Evolutionary conservation across 2,113 vertebrate species (phyloP), one percentile per base, ranked within the genome.

Genomic region (Trochalopteron elliotii): DNA sequence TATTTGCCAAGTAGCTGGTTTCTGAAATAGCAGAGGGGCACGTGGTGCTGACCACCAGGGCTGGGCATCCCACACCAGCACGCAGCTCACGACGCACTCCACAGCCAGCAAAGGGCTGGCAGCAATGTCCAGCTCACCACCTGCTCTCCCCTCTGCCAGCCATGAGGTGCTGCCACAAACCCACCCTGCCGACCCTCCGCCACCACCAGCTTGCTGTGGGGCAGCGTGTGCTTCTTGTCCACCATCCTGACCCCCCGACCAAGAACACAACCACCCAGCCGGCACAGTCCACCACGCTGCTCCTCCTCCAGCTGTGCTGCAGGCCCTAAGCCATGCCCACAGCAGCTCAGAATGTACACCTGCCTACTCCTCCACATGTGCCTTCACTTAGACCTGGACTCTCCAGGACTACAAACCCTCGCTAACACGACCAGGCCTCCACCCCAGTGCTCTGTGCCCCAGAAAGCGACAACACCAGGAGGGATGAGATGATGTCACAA

Each of bases 221-320:
- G 21, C 68, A 53, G 8, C 0, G 1, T 7, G 3, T 15, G 1
- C 33, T 37, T 9, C 53, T 13, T 31, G 15, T 21, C 28, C 44
- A 19, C 40, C 5, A 1, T 2, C 39, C 37, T 7, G 7, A 6
- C 30, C 35, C 61, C 53, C 9, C 4, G 18, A n/a, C 42, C 70
- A 39, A 0, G 2, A 44, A 52, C 0, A 0, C 19, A 14, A 8
- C 27, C 15, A 3, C 5, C 5, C 42, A 20, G 19, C 0, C 0
- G 7, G 25, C 42, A 49, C 0, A 0, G 24, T 28, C n/a, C 52
- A 21, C 31, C 56, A 17, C 5, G 0, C 12, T 3, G 7, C 55
- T 4, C 44, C 74, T 39, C 59, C 57, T 47, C 35, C 5, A 0
- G 57, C 71, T 20, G 18, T 0, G 4, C 72, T 47, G 31, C 56